Conservation (phyloP, 2,888 invertebrate species). For the Pterobdella sp. region DNA sequence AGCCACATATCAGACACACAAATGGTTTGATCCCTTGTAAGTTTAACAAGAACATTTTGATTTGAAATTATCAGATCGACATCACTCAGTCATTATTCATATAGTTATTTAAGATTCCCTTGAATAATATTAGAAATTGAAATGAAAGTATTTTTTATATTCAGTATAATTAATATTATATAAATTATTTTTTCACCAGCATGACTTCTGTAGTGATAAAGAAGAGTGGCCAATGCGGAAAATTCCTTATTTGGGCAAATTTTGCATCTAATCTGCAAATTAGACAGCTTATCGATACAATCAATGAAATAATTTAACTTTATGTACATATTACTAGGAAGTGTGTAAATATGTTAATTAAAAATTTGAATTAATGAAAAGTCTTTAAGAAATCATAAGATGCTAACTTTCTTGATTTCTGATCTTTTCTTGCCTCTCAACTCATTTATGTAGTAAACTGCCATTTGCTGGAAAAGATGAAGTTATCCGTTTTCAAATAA, state of each 20-base stretch:
- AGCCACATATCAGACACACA: slow-evolving; percentile 57
- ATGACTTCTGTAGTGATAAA: slow-evolving; percentile 59
- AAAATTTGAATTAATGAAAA: slow-evolving; percentile 42
- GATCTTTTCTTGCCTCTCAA: slow-evolving; percentile 43
- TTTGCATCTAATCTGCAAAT: slow-evolving; percentile 52
- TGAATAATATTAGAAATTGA: no score
- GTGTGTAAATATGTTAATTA: not conserved
- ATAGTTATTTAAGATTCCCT: no score
- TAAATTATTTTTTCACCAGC: slow-evolving; percentile 56
- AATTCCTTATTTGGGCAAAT: slow-evolving; percentile 57
- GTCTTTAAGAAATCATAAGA: not conserved
- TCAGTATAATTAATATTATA: no score
- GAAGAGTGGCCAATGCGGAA: slow-evolving; percentile 58
- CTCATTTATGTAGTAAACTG: slow-evolving; percentile 53
- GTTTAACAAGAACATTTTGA: slow-evolving; percentile 14
- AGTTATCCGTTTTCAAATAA: no score
- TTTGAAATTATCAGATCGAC: no score
- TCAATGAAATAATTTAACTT: not conserved
- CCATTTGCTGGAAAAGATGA: slow-evolving; percentile 50
- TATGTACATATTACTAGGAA: not conserved
- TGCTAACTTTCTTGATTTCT: slow-evolving; percentile 33
- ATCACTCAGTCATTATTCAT: no score
- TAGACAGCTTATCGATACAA: not conserved
- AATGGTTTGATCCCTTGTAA: slow-evolving; percentile 57
- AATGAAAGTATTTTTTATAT: no score